A percentile compares a stretch with the other conserved stretches of the same genome.
These are phyloP conservation scores for Euspilapteryx auroguttella DNA, from an alignment of 2,888 invertebrate species.

Conservation along the genomic window DNA sequence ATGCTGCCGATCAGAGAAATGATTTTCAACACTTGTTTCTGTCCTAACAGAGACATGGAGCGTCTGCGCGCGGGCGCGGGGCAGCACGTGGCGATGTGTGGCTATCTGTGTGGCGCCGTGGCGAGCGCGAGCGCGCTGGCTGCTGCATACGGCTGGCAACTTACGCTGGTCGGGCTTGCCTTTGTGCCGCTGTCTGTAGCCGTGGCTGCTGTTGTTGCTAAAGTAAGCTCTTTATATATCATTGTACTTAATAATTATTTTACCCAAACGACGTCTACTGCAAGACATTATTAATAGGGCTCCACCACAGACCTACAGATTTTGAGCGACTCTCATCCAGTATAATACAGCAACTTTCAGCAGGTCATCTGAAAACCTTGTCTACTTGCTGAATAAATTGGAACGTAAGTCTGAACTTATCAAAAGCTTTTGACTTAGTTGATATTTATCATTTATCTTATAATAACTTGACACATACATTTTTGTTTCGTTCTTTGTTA, in stretches of 20 bases:
- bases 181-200: conserved; percentile 75
- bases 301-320: too few relatives aligned
- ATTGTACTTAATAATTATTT: neutral
- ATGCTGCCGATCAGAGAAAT: neutral
- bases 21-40: neutral
- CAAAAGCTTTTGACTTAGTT: too few relatives aligned
- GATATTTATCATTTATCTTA: too few relatives aligned
- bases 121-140: conserved; percentile 68
- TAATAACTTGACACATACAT: too few relatives aligned
- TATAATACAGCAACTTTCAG: too few relatives aligned
- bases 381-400: too few relatives aligned
- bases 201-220: conserved; percentile 71
- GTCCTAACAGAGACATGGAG: conserved; percentile 65
- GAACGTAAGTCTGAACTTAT: too few relatives aligned
- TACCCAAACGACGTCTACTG: neutral
- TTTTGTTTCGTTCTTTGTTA: too few relatives aligned
- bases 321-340: too few relatives aligned
- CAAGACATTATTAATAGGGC: too few relatives aligned
- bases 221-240: conserved; percentile 37
- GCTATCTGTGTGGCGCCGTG: conserved; percentile 71
- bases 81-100: conserved; percentile 76
- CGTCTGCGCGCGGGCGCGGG: conserved; percentile 81
- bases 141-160: conserved; percentile 79
- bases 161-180: conserved; percentile 76
- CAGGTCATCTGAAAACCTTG: too few relatives aligned